Evolutionary conservation across 2,888 invertebrate species (phyloP).

Genomic region (Crossocerus cetratus): DNA sequence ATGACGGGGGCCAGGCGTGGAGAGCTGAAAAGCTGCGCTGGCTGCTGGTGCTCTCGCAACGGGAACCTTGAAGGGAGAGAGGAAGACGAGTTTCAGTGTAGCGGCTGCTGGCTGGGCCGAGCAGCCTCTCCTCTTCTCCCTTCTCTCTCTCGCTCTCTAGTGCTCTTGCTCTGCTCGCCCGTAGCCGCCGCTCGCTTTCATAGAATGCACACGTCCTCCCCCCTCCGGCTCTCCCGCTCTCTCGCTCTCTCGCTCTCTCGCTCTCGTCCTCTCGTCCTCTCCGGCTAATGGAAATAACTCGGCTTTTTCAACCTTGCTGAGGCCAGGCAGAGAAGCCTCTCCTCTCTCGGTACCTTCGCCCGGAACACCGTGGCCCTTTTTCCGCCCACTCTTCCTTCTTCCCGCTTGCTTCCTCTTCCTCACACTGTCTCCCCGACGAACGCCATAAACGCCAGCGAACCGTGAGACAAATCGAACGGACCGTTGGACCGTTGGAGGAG

Average conservation of each 20-base stretch:
- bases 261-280: conserved; percentile 54
- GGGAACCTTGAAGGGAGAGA: conserved; percentile 23
- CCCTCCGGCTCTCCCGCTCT: conserved; percentile 45
- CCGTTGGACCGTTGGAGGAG: conserved; percentile 1
- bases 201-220: conserved; percentile 2
- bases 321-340: conserved; percentile 23
- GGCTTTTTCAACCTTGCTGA: conserved; percentile 50
- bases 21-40: conserved; percentile 26
- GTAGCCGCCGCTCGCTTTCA: background rate
- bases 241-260: conserved; percentile 53
- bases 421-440: conserved; percentile 53
- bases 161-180: background rate
- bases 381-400: conserved; percentile 38
- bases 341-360: conserved; percentile 38
- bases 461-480: conserved; percentile 27
- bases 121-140: background rate
- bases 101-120: background rate
- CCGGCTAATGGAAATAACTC: conserved; percentile 69
- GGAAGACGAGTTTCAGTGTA: background rate
- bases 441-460: conserved; percentile 70
- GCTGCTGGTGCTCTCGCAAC: conserved; percentile 13
- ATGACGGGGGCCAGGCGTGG: conserved; percentile 49
- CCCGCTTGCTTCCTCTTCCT: conserved; percentile 32
- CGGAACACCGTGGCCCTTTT: conserved; percentile 18
- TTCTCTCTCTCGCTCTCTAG: background rate